Percentiles rank a stretch among this genome's conserved stretches.
Conservation (phyloP, 2,888 invertebrate species). For the Quadriops clusia region DNA sequence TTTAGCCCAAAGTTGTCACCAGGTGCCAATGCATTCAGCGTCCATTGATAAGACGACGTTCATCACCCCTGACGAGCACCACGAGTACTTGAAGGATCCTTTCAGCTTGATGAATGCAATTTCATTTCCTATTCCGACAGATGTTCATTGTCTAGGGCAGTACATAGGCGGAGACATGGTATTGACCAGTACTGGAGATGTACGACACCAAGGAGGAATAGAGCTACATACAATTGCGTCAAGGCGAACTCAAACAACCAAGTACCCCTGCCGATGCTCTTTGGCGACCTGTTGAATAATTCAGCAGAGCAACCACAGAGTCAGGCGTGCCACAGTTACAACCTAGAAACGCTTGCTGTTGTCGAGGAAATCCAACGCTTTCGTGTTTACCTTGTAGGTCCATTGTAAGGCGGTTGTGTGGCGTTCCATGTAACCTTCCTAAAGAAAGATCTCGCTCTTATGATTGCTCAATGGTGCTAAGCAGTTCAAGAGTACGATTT, state of each 20-base stretch:
- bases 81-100: slow-evolving; percentile 24
- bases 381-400: slow-evolving; percentile 14
- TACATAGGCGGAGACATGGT: slow-evolving; percentile 21
- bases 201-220: slow-evolving; percentile 16
- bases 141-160: slow-evolving; percentile 12
- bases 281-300: slow-evolving; percentile 20
- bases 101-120: slow-evolving; percentile 28
- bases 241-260: slow-evolving; percentile 19
- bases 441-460: slow-evolving; percentile 17
- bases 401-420: slow-evolving; percentile 16
- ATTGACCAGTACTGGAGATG: slow-evolving; percentile 21
- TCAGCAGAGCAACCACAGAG: slow-evolving; percentile 19
- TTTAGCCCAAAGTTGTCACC: slow-evolving; percentile 9
- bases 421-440: slow-evolving; percentile 15
- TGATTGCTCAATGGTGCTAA: slow-evolving; percentile 18
- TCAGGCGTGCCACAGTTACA: slow-evolving; percentile 15
- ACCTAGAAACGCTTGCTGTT: slow-evolving; percentile 19
- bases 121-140: slow-evolving; percentile 12
- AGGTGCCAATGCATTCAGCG: slow-evolving; percentile 4
- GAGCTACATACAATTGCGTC: slow-evolving; percentile 24
- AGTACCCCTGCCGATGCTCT: slow-evolving; percentile 11
- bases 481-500: slow-evolving; percentile 16
- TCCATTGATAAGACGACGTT: slow-evolving; percentile 23
- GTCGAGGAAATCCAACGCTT: slow-evolving; percentile 17
- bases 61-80: slow-evolving; percentile 25